Base-by-base conservation (phyloP, 2,797 vertebrate species). In the Clamator glandarius region DNA sequence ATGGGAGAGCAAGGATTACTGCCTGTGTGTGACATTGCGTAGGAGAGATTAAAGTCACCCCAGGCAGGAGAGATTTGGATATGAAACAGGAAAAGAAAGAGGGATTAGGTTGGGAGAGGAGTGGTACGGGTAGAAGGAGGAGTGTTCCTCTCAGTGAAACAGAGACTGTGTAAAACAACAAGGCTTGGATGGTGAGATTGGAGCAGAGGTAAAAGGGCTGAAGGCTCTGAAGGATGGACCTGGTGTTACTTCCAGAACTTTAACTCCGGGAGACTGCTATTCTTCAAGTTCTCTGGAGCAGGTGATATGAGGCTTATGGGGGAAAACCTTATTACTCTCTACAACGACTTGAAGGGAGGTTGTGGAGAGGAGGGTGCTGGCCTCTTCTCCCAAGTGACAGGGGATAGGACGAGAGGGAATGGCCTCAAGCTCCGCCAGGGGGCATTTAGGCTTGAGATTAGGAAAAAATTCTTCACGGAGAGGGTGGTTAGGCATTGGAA, bases 21-120 rank as follows among this genome's bases (percentile, higher is more conserved):
- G 87, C 44, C 50, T 90, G 6, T 44, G 44, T 48, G 79, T 86
- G 63, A 91, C 91, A 50, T 24, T 0, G 48, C 6, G 42, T 90
- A 57, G 74, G 79, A 92, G 89, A 90, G 82, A 92, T 94, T 92
- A 69, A 78, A 91, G 89, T 73, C 83, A 82, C 28, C 14, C 48
- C 7, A 39, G 52, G 79, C 87, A 91, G 68, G 70, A 59, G 57
- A 67, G 67, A 81, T 67, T 13, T 57, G 29, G 8, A 12, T 63
- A 48, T 59, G 62, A 87, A 93, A 82, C 20, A 52, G 54, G 61
- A 50, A 81, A 80, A 84, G 48, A 72, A 77, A 89, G 24, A 36
- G 28, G 10, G 28, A 51, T 85, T 77, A 80, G 50, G 19, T 15
- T 75, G 68, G 11, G 75, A 87, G 25, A 36, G 12, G 4, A 63